Conservation (phyloP, 2,888 invertebrate genomes). For the Ophion ellenae region DNA sequence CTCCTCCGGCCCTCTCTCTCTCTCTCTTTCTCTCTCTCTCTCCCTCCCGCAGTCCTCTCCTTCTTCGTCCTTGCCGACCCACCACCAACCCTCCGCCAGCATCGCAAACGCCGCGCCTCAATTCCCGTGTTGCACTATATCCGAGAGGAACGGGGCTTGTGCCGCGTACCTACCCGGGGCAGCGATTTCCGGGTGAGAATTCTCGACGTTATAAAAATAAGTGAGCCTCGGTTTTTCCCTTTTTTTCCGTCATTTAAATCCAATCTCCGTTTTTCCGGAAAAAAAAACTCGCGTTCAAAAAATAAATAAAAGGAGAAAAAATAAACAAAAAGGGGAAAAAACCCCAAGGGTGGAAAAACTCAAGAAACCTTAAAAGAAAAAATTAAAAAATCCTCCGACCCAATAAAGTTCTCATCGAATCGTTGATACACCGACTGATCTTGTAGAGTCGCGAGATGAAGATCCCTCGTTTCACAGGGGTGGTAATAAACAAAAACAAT, state of each 20-base stretch:
- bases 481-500: too few species aligned
- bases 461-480: too few species aligned
- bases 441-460: too few species aligned
- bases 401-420: too few species aligned
- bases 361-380: neutral
- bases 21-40: slow-evolving; percentile 54
- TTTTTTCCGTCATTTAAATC: neutral
- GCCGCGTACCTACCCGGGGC: slow-evolving; percentile 42
- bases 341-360: neutral
- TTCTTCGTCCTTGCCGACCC: slow-evolving; percentile 62
- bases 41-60: slow-evolving; percentile 41
- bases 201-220: slow-evolving; percentile 3
- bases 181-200: slow-evolving; percentile 60
- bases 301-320: neutral
- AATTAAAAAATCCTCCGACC: too few species aligned
- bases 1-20: slow-evolving; percentile 58
- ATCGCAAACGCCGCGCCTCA: slow-evolving; percentile 59
- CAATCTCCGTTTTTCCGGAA: neutral
- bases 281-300: neutral
- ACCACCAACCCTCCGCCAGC: slow-evolving; percentile 53
- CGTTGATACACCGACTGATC: too few species aligned
- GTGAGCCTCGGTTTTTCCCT: neutral
- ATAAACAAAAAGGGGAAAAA: neutral
- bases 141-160: slow-evolving; percentile 48
- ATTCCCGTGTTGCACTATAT: slow-evolving; percentile 60